Base-by-base conservation (phyloP, 2,113 vertebrate species). In the Falcunculus frontatus region DNA sequence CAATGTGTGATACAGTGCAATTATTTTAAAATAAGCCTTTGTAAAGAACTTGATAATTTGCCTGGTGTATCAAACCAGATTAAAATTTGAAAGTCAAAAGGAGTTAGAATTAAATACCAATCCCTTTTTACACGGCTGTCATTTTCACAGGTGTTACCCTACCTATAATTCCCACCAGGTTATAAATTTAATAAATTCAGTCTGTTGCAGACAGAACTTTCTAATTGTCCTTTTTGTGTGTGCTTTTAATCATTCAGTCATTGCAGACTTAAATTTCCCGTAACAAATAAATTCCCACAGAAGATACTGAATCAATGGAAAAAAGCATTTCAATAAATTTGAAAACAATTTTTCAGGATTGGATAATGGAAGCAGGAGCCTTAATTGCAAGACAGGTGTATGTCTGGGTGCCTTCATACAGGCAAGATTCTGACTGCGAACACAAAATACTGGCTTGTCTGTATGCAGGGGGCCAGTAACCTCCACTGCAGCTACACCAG, bases 1-100 rank as follows among this genome's bases (percentile, higher is more conserved):
- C 70, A 59, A 16, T 80, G 57, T 78, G n/a, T 87, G 65, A 76
- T 90, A 95, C 26, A 83, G 78, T 90, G 91, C 76, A 89, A 96
- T 95, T 93, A 86, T 95, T 97, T 93, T 96, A 77, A 94, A 92
- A 77, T 42, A 92, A 87, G 47, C 6, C 2, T 82, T 90, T 93
- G 68, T 90, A 64, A 91, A 96, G 55, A 79, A 84, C 6, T 65
- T 64, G 78, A 73, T 88, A 49, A 67, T 90, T 86, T 87, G 6
- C 37, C 78, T 42, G 37, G 14, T 70, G 32, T 69, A 89, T 39
- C 56, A 94, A 87, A 27, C 11, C 42, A 68, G 52, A 62, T 87
- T 89, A 93, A 88, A 94, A 87, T 62, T 37, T 64, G 44, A 32
- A 89, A 74, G 30, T 82, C 37, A 84, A 74, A 83, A 80, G 46